Conservation (phyloP, 2,797 vertebrate species). For the Mus spretus region DNA sequence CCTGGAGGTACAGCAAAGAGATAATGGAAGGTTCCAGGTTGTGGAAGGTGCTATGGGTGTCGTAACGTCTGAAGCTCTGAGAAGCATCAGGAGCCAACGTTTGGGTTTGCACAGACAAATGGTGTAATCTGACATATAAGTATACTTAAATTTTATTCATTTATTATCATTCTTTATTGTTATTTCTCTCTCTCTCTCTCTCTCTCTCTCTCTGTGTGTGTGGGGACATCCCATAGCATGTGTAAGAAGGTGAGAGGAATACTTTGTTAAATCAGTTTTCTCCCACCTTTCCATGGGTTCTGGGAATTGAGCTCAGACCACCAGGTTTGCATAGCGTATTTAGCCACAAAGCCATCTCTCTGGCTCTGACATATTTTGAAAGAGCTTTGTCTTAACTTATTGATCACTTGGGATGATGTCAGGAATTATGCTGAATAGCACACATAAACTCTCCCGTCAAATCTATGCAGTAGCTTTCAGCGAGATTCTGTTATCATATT, state of each 20-base stretch:
- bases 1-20: neutral
- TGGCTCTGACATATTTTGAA: neutral
- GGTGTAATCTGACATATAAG: neutral
- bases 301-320: neutral
- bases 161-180: neutral
- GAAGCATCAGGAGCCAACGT: neutral
- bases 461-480: neutral
- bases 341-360: neutral
- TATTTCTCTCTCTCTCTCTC: no score
- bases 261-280: neutral
- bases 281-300: neutral
- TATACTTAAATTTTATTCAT: neutral
- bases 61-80: no score
- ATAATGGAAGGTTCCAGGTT: neutral
- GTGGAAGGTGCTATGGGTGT: neutral
- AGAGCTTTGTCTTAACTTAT: neutral
- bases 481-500: neutral
- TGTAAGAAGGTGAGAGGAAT: neutral
- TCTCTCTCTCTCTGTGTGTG: neutral
- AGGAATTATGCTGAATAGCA: neutral
- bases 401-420: neutral
- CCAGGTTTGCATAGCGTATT: neutral
- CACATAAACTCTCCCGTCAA: fast-evolving
- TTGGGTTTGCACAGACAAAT: neutral
- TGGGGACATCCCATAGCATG: neutral